A percentile compares a stretch with the other conserved stretches of the same genome.
These are phyloP conservation scores for Rhinichthys osculus DNA, from an alignment of 2,797 vertebrate genomes.

Conservation along the genomic window DNA sequence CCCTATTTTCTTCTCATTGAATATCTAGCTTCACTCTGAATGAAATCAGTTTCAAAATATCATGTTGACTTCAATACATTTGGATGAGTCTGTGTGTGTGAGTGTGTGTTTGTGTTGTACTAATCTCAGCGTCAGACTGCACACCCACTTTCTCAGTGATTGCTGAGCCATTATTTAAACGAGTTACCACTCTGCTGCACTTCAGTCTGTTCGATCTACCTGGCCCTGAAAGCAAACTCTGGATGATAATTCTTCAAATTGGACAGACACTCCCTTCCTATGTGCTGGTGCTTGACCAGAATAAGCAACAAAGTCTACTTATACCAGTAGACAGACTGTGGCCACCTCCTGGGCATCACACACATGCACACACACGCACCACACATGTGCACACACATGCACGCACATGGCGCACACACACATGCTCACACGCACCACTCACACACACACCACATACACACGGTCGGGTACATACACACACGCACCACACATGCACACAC, in stretches of 20 bases:
- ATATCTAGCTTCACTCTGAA: not conserved
- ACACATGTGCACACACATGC: too few species aligned
- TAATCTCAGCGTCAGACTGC: slow-evolving; percentile 6
- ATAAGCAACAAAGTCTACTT: too few species aligned
- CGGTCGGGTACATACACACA: too few species aligned
- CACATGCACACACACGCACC: too few species aligned
- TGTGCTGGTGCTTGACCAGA: not conserved
- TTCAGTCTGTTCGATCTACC: not conserved
- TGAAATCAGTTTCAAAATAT: not conserved
- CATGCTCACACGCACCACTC: too few species aligned
- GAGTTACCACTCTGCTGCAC: not conserved
- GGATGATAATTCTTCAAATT: not conserved
- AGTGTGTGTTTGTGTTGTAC: slow-evolving; percentile 9
- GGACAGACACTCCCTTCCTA: not conserved
- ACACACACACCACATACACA: too few species aligned
- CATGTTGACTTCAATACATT: not conserved
- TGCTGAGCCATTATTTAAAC: slow-evolving; percentile 23
- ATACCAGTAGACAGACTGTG: too few species aligned
- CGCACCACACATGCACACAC: too few species aligned
- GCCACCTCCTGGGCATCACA: too few species aligned
- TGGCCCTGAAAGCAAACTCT: not conserved
- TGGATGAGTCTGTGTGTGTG: slow-evolving; percentile 16
- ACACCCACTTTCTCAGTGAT: slow-evolving; percentile 6
- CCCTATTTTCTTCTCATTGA: not conserved
- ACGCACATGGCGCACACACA: too few species aligned